A percentile compares a stretch with the other conserved stretches of the same genome.
Conservation (phyloP, 2,888 invertebrate genomes). For the Blastobasis lacticolella region DNA sequence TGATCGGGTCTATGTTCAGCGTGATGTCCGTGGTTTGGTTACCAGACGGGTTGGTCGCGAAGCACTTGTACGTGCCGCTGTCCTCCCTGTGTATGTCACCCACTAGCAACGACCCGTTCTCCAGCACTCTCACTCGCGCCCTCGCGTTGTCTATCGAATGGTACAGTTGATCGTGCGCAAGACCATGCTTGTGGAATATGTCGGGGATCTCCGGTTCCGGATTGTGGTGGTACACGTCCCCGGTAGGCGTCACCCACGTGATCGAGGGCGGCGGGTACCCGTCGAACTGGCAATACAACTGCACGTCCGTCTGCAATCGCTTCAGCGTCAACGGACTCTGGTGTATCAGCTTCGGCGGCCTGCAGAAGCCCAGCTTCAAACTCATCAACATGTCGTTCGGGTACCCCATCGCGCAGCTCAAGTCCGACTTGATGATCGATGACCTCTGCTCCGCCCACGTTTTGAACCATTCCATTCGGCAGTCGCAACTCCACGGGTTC, state of each 20-base stretch:
- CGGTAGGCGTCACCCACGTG: slow-evolving; percentile 88
- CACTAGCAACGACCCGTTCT: slow-evolving; percentile 87
- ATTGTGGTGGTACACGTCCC: slow-evolving; percentile 84
- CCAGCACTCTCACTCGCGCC: slow-evolving; percentile 78
- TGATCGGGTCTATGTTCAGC: slow-evolving; percentile 88
- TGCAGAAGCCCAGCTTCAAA: slow-evolving; percentile 82
- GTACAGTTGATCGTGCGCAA: slow-evolving; percentile 72
- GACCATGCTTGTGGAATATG: slow-evolving; percentile 78
- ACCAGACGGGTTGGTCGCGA: slow-evolving; percentile 87
- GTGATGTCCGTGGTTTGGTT: slow-evolving; percentile 84
- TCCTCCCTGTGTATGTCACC: slow-evolving; percentile 82
- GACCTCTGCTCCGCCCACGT: slow-evolving; percentile 66
- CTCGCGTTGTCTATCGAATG: slow-evolving; percentile 57
- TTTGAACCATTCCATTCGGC: slow-evolving; percentile 86
- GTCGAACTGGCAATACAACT: slow-evolving; percentile 83
- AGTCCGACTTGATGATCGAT: slow-evolving; percentile 69
- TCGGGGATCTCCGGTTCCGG: slow-evolving; percentile 80
- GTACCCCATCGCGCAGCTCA: slow-evolving; percentile 79
- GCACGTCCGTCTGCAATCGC: slow-evolving; percentile 77
- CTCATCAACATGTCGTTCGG: slow-evolving; percentile 81
- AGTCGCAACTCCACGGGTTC: slow-evolving; percentile 91
- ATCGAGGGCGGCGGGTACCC: slow-evolving; percentile 87
- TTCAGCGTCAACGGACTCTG: slow-evolving; percentile 78
- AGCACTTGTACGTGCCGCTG: slow-evolving; percentile 89
- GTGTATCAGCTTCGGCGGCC: slow-evolving; percentile 74